A percentile compares a stretch with the other conserved stretches of the same genome.
These are phyloP conservation scores for Cremastobaeus sp. DNA, from an alignment of 2,888 invertebrate genomes.

Conservation along the genomic window DNA sequence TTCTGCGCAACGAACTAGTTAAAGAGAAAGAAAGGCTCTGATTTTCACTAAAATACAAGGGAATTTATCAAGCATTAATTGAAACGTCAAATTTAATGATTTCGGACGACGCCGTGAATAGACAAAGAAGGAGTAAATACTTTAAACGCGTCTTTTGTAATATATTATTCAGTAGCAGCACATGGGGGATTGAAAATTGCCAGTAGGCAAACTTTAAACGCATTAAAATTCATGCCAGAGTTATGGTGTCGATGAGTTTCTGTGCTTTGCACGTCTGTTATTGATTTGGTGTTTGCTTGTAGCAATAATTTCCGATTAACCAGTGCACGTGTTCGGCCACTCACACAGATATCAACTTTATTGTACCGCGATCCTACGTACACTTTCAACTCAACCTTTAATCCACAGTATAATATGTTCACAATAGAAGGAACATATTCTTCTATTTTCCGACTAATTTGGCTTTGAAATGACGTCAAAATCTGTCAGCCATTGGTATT, in stretches of 20 bases:
- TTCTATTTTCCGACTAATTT: not conserved
- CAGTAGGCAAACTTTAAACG: slow-evolving; percentile 7
- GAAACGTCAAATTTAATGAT: too few relatives aligned
- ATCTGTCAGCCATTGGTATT: too few relatives aligned
- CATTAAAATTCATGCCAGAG: slow-evolving; percentile 2
- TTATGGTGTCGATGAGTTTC: slow-evolving; percentile 23
- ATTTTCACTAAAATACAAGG: too few relatives aligned
- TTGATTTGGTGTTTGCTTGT: slow-evolving; percentile 24
- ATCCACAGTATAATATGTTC: not conserved
- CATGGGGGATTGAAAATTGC: slow-evolving; percentile 8
- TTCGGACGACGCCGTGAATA: not conserved
- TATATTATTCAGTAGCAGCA: too few relatives aligned
- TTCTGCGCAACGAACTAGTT: too few relatives aligned
- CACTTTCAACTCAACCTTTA: slow-evolving; percentile 5
- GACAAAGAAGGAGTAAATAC: too few relatives aligned
- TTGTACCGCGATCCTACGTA: slow-evolving; percentile 12
- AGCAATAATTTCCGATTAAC: slow-evolving; percentile 31
- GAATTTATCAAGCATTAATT: too few relatives aligned
- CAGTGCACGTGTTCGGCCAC: slow-evolving; percentile 19
- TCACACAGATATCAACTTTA: slow-evolving; percentile 5
- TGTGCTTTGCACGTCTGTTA: slow-evolving; percentile 18
- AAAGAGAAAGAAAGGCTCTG: not conserved
- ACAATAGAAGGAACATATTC: too few relatives aligned
- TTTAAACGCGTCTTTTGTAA: too few relatives aligned
- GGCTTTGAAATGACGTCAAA: not conserved